Percentiles rank a stretch among this genome's conserved stretches.
Conservation (phyloP, 2,888 invertebrate species). For the Andrena praecox region DNA sequence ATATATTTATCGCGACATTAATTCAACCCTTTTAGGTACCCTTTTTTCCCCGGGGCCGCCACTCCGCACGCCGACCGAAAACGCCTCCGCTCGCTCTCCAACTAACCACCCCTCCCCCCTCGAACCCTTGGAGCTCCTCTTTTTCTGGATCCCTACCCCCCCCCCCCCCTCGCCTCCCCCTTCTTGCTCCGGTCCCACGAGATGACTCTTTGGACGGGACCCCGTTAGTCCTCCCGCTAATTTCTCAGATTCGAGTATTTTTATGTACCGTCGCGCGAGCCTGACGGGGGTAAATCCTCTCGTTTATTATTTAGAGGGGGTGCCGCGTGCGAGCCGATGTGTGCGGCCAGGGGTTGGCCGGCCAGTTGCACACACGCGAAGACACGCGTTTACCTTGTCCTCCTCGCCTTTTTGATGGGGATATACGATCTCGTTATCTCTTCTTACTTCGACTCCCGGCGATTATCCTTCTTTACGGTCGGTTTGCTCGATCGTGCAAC, state of each 20-base stretch:
- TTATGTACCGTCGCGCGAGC: slow-evolving; percentile 80
- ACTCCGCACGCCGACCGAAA: slow-evolving; percentile 71
- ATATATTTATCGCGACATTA: slow-evolving; percentile 86
- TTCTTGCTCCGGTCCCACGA: slow-evolving; percentile 34
- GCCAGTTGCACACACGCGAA: slow-evolving; percentile 33
- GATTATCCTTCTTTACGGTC: slow-evolving; percentile 68
- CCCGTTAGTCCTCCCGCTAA: slow-evolving; percentile 83
- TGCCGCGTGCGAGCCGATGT: slow-evolving; percentile 4
- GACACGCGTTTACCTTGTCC: slow-evolving; percentile 64
- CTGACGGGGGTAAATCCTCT: slow-evolving; percentile 83
- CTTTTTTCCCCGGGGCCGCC: slow-evolving; percentile 76
- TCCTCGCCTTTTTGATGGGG: slow-evolving; percentile 64
- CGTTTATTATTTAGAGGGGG: slow-evolving; percentile 84
- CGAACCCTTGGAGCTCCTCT: slow-evolving; percentile 33
- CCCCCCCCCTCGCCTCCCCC: slow-evolving; percentile 24
- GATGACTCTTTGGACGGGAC: slow-evolving; percentile 57
- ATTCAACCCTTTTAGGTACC: slow-evolving; percentile 85
- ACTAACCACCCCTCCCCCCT: slow-evolving; percentile 43
- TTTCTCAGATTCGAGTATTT: slow-evolving; percentile 85
- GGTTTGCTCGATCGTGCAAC: slow-evolving; percentile 54
- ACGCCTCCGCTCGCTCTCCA: slow-evolving; percentile 58
- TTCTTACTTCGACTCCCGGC: slow-evolving; percentile 69
- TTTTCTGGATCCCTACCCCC: slow-evolving; percentile 56
- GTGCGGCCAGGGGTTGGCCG: slow-evolving; percentile 19
- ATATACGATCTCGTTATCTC: slow-evolving; percentile 70